phyloP scores from a whole-genome alignment of 1,140 invertebrate species.

The Laupala kohalensis region DNA sequence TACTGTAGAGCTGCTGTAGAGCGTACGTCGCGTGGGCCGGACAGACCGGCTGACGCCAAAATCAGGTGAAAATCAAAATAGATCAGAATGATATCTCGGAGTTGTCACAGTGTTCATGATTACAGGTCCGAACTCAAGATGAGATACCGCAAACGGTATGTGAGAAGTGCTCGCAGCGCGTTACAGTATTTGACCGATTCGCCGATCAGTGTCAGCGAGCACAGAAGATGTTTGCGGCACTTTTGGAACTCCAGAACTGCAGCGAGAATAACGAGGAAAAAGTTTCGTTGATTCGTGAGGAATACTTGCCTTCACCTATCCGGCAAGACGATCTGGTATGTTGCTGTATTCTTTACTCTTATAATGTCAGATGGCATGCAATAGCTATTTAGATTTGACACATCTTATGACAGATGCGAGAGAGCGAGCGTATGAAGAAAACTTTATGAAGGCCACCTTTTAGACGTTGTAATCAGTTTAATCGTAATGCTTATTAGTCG shows the following conservation, averaged over 20 bases:
- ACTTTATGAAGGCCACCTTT: no score
- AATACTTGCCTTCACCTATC: not conserved
- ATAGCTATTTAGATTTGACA: no score
- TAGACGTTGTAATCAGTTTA: no score
- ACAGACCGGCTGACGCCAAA: not conserved
- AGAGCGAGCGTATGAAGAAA: no score
- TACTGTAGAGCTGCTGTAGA: not conserved
- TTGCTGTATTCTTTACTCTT: no score
- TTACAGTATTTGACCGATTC: constrained; percentile 7
- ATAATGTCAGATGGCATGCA: no score
- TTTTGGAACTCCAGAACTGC: not conserved
- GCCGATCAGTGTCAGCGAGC: constrained; percentile 8
- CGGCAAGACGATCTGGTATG: not conserved
- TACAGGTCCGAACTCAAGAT: constrained; percentile 9
- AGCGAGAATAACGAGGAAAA: not conserved
- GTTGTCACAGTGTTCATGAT: no score
- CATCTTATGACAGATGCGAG: no score
- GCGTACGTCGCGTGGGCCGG: not conserved
- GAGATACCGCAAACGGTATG: constrained; percentile 6
- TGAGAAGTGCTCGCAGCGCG: not conserved
- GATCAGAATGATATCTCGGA: no score
- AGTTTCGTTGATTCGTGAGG: constrained; percentile 3
- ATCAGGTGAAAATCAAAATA: no score
- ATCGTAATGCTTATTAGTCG: no score
- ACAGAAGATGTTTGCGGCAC: constrained; percentile 8